phyloP scores from a whole-genome alignment of 2,888 invertebrate species.

The Pyrocoelia pectoralis region DNA sequence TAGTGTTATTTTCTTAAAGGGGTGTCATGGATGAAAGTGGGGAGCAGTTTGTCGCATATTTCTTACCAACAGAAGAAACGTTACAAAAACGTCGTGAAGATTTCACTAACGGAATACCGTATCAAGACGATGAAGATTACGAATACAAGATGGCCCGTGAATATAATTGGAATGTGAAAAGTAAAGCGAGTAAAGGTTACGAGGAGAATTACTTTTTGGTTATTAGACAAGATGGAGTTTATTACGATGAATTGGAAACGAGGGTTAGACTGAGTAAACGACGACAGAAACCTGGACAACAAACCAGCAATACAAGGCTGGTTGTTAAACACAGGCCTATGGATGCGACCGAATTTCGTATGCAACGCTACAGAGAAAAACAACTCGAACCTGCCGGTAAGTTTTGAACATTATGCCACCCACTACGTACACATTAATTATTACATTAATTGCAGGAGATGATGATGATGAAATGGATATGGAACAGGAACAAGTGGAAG shows the following conservation, averaged over 20 bases:
- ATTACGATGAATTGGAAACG: conserved; percentile 95
- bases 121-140: conserved; percentile 90
- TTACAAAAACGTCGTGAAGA: conserved; percentile 88
- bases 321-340: conserved; percentile 91
- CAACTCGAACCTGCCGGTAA: conserved; percentile 85
- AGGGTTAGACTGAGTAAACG: conserved; percentile 94
- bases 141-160: conserved; percentile 98
- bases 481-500: conserved; percentile 60
- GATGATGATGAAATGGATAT: conserved; percentile 62
- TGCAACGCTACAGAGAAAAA: conserved; percentile 85
- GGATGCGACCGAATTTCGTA: conserved; percentile 83
- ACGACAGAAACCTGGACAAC: conserved; percentile 75
- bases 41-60: conserved; percentile 99
- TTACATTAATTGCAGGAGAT: conserved; percentile 14
- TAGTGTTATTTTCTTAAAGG: conserved; percentile 60
- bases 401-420: too few species aligned
- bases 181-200: conserved; percentile 68
- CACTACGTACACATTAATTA: background rate
- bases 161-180: conserved; percentile 99
- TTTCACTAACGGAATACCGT: conserved; percentile 75
- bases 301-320: conserved; percentile 76
- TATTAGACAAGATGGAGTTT: conserved; percentile 87
- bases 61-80: conserved; percentile 94
- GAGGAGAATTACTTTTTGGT: conserved; percentile 98
- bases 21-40: conserved; percentile 99